Evolutionary conservation across 2,888 invertebrate species (phyloP).

Genomic region (Merodon equestris): DNA sequence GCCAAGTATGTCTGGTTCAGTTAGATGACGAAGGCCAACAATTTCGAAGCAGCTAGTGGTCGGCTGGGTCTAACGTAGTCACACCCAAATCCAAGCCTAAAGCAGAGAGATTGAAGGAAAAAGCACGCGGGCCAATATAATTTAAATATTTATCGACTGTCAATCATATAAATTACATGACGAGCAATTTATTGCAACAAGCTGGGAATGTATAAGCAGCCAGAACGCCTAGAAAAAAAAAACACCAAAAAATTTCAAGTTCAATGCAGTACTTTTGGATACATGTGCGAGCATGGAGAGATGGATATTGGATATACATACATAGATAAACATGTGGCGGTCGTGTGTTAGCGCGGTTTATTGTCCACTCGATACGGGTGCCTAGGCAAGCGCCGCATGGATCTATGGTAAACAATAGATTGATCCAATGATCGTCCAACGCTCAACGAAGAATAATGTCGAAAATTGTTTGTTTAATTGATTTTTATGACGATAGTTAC

Average conservation of each 20-base stretch:
- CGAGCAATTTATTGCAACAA: conserved; percentile 43
- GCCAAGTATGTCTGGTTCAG: not conserved
- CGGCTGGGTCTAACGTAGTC: conserved; percentile 11
- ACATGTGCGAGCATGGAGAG: not conserved
- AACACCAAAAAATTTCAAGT: conserved; percentile 31
- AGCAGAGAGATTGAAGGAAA: not conserved
- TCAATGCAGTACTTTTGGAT: conserved; percentile 40
- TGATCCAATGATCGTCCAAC: conserved; percentile 67
- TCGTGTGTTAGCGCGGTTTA: too few species aligned
- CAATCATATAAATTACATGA: conserved; percentile 45
- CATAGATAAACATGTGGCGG: conserved; percentile 3
- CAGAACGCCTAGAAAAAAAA: not conserved
- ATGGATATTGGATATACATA: too few species aligned
- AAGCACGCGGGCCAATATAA: not conserved
- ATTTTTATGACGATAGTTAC: conserved; percentile 71
- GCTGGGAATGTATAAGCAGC: conserved; percentile 32
- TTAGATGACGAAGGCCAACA: not conserved
- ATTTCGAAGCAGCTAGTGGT: not conserved
- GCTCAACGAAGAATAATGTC: conserved; percentile 53
- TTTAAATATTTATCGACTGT: conserved; percentile 52
- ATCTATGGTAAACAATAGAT: conserved; percentile 53
- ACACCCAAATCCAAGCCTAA: conserved; percentile 48
- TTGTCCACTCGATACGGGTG: conserved; percentile 10
- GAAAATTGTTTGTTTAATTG: conserved; percentile 72
- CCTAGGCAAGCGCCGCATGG: not conserved